A percentile compares a stretch with the other conserved stretches of the same genome.
These are phyloP conservation scores for Argentina silus DNA, from an alignment of 2,797 vertebrate species.

Conservation along the genomic window DNA sequence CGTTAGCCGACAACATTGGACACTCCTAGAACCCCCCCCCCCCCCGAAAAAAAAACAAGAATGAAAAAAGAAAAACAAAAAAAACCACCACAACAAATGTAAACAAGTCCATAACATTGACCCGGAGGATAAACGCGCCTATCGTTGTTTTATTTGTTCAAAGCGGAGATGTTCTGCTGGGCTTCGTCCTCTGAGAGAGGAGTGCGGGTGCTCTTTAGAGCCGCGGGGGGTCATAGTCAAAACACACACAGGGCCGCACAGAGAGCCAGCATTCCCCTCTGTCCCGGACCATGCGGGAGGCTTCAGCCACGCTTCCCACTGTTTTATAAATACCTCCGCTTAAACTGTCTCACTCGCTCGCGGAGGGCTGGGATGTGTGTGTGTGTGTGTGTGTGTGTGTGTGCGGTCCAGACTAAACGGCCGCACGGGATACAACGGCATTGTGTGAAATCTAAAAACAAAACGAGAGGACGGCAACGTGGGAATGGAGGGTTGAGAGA, in stretches of 20 bases:
- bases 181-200: conserved; percentile 52
- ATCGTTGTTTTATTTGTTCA: conserved; percentile 62
- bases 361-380: conserved; percentile 41
- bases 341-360: conserved; percentile 4
- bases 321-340: conserved; percentile 55
- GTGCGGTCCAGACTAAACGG: conserved; percentile 44
- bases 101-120: conserved; percentile 55
- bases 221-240: conserved; percentile 74
- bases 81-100: conserved; percentile 65
- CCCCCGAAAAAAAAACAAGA: conserved; percentile 46
- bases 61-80: conserved; percentile 8
- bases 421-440: conserved; percentile 47
- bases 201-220: conserved; percentile 56
- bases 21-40: conserved; percentile 42
- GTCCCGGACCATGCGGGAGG: conserved; percentile 42
- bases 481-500: conserved; percentile 50
- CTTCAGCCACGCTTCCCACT: conserved; percentile 27
- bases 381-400: conserved; percentile 23
- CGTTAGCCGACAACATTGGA: conserved; percentile 62
- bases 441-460: conserved; percentile 61
- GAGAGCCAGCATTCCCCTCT: conserved; percentile 61
- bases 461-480: conserved; percentile 49
- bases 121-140: conserved; percentile 36
- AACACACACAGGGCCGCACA: conserved; percentile 71
- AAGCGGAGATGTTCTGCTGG: conserved; percentile 63